phyloP scores from a whole-genome alignment of 2,113 vertebrate genomes.

The Tetrax tetrax region DNA sequence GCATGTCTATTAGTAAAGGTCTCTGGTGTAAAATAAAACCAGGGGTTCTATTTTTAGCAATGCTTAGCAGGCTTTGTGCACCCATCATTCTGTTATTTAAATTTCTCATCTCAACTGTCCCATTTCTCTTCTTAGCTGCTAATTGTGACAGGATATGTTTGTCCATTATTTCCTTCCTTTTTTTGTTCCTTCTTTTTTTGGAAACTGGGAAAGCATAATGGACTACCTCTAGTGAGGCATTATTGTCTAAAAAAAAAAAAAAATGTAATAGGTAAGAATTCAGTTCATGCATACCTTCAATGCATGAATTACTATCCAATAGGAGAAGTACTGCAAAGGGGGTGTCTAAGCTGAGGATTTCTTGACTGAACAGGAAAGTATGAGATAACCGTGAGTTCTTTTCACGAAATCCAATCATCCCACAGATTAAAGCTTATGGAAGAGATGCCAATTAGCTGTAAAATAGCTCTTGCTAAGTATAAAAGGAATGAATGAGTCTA shows the following conservation, averaged over 20 bases:
- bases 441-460: neutral
- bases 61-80: constrained; percentile 6
- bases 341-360: neutral
- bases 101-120: neutral
- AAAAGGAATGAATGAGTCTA: neutral
- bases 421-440: neutral
- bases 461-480: neutral
- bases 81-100: neutral
- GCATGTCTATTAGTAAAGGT: neutral
- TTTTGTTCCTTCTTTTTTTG: neutral
- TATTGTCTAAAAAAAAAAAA: neutral
- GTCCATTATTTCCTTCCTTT: neutral
- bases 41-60: neutral
- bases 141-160: neutral
- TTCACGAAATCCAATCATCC: neutral
- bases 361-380: neutral
- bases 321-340: neutral
- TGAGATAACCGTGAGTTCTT: neutral
- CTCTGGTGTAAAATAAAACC: constrained; percentile 22
- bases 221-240: neutral
- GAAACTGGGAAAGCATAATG: neutral
- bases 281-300: neutral
- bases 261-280: neutral
- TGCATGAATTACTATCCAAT: neutral
- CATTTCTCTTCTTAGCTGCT: neutral